Conservation (phyloP, 2,113 vertebrate species). For the Ammodramus savannarum region DNA sequence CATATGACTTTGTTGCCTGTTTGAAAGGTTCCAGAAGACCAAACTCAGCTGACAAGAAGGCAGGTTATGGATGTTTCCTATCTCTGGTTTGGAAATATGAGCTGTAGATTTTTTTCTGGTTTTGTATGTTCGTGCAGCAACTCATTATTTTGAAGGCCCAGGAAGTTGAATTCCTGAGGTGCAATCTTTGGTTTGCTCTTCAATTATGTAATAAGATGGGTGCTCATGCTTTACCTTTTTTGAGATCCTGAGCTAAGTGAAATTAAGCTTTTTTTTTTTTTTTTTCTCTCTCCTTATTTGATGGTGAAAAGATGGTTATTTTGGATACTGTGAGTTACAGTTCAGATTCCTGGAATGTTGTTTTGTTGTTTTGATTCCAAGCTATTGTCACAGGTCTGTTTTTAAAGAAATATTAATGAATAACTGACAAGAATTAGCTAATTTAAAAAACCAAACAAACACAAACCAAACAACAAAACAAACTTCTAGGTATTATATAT, state of each 20-base stretch:
- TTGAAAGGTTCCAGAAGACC: constrained; percentile 6
- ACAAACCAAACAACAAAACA: not conserved
- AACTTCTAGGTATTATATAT: not conserved
- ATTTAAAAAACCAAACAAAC: not conserved
- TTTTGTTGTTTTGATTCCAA: not conserved
- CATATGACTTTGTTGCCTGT: not conserved
- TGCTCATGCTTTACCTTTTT: not conserved
- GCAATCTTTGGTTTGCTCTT: not conserved
- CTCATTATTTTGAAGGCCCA: not conserved
- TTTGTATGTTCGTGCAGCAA: not conserved
- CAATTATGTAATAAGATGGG: not conserved
- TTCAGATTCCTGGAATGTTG: not conserved
- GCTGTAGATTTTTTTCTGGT: not conserved
- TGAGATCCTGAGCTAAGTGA: not conserved
- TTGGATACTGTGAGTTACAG: not conserved
- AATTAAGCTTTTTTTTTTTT: not conserved
- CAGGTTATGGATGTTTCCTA: not conserved
- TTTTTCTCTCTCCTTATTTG: not conserved
- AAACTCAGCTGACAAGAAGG: not conserved
- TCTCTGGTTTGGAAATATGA: not conserved
- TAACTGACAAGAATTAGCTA: not conserved
- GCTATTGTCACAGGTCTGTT: not conserved
- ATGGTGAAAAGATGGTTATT: not conserved
- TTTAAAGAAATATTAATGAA: not conserved
- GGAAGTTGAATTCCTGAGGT: not conserved